Evolutionary conservation across 2,113 vertebrate genomes (phyloP).

Genomic region (Tyto alba): DNA sequence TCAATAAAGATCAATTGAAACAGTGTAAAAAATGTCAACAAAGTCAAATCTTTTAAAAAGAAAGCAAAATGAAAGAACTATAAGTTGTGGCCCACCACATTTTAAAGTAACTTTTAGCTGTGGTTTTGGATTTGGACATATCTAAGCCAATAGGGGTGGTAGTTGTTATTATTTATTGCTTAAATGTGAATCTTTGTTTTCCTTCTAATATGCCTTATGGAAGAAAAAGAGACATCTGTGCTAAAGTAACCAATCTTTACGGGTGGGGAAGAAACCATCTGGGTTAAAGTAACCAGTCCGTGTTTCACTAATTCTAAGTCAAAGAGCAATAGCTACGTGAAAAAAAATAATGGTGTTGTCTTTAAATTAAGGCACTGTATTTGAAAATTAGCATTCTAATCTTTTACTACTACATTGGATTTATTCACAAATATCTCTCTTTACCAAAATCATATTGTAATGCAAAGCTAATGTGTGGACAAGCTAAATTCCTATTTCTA

Average conservation of each 20-base stretch:
- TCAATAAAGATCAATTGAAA: slow-evolving; percentile 61
- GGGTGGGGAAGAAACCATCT: slow-evolving; percentile 20
- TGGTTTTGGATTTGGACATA: slow-evolving; percentile 42
- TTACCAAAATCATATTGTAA: slow-evolving; percentile 28
- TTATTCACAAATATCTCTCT: slow-evolving; percentile 38
- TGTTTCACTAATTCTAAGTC: slow-evolving; percentile 19
- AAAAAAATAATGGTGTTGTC: slow-evolving; percentile 17
- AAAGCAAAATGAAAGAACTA: slow-evolving; percentile 41
- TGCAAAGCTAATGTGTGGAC: slow-evolving; percentile 34
- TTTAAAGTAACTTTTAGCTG: slow-evolving; percentile 45
- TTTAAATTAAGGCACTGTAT: slow-evolving; percentile 40
- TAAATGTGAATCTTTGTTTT: slow-evolving; percentile 56
- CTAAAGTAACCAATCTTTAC: slow-evolving; percentile 22
- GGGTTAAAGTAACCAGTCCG: background rate
- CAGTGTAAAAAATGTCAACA: slow-evolving; percentile 29
- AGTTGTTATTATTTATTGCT: slow-evolving; percentile 56
- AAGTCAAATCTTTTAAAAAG: slow-evolving; percentile 33
- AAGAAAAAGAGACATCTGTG: slow-evolving; percentile 46
- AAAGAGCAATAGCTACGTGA: background rate
- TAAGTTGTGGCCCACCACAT: slow-evolving; percentile 12
- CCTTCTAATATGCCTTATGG: slow-evolving; percentile 14
- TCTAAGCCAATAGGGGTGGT: slow-evolving; percentile 34
- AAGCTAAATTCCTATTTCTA: slow-evolving; percentile 10
- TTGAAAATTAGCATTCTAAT: slow-evolving; percentile 14
- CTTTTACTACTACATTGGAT: background rate